These are phyloP conservation scores for Ochlodes sylvanus DNA, from an alignment of 2,888 invertebrate species.

Conservation along the genomic window DNA sequence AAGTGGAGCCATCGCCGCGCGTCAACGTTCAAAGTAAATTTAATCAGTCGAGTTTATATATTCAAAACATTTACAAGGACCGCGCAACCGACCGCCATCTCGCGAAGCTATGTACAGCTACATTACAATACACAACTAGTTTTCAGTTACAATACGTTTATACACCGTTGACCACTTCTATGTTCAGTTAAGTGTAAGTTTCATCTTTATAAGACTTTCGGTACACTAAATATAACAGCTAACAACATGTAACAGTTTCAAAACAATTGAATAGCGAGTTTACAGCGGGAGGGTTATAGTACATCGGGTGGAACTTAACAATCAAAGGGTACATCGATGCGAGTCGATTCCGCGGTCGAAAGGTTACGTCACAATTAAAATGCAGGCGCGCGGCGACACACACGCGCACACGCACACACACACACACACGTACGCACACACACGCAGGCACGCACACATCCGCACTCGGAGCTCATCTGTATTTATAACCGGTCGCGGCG, in stretches of 20 bases:
- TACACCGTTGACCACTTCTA: slow-evolving; percentile 36
- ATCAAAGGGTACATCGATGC: slow-evolving; percentile 7
- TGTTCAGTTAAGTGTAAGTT: slow-evolving; percentile 8
- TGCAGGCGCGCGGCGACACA: slow-evolving; percentile 39
- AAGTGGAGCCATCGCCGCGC: slow-evolving; percentile 62
- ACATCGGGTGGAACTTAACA: slow-evolving; percentile 20
- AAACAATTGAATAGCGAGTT: slow-evolving; percentile 28
- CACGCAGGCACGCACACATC: slow-evolving; percentile 40
- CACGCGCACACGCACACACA: slow-evolving; percentile 33
- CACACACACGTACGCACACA: slow-evolving; percentile 29
- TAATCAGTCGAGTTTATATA: slow-evolving; percentile 79
- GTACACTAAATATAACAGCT: slow-evolving; percentile 29
- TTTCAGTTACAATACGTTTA: slow-evolving; percentile 20
- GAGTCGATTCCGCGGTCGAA: slow-evolving; percentile 27
- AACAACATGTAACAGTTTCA: slow-evolving; percentile 11
- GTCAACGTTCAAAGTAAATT: slow-evolving; percentile 65
- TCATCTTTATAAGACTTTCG: slow-evolving; percentile 33
- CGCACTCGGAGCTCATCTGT: slow-evolving; percentile 42
- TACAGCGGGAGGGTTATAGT: slow-evolving; percentile 27
- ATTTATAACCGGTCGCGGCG: slow-evolving; percentile 54
- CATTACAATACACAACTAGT: slow-evolving; percentile 21
- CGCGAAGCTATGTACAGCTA: slow-evolving; percentile 26
- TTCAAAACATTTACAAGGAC: slow-evolving; percentile 61
- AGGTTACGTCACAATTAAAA: slow-evolving; percentile 33
- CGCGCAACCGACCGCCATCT: slow-evolving; percentile 25